Evolutionary conservation across 2,888 invertebrate species (phyloP), one percentile per base, ranked within the genome.

Genomic region (Thecocarcelia acutangulata): DNA sequence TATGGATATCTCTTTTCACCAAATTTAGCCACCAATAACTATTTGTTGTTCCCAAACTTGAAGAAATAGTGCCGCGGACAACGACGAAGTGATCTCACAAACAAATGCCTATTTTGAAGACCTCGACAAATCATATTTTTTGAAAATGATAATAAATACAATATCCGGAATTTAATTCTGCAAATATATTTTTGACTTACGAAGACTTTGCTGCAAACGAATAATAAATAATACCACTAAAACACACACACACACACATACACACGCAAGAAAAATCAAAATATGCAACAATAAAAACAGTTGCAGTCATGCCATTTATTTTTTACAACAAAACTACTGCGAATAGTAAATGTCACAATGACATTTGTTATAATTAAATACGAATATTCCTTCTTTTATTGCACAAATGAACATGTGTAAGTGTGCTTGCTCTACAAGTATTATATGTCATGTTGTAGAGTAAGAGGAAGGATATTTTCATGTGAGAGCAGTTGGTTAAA

Each of bases 281-380:
- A 28, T 33, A 46, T 69, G 69, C 21, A 83, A 40, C 78, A 86
- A 83, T 77, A 80, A 80, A 50, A 69, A 42, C 21, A 46, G 15
- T 56, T 73, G 63, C 76, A 83, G 56, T 58, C 75, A 66, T 68
- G 15, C 68, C 46, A 78, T 19, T 50, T 69, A 8, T 8, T 33
- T 33, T 33, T 33, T 24, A 69, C 24, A 37, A 72, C 61, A 74
- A 75, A 77, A 80, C 59, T 54, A 44, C 63, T 46, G 52, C 54
- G 44, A 11, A 73, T 33, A 54, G 69, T 72, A 68, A 79, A 79
- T 68, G 46, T 76, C 70, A 76, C 70, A 77, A 83, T 80, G 83
- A 84, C 86, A 86, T 85, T 85, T 85, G 84, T 85, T 85, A 86
- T 85, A 85, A 86, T 86, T 84, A 85, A 85, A 86, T 84, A 56